Conservation (phyloP, 2,113 vertebrate genomes). For the Eira barbara region DNA sequence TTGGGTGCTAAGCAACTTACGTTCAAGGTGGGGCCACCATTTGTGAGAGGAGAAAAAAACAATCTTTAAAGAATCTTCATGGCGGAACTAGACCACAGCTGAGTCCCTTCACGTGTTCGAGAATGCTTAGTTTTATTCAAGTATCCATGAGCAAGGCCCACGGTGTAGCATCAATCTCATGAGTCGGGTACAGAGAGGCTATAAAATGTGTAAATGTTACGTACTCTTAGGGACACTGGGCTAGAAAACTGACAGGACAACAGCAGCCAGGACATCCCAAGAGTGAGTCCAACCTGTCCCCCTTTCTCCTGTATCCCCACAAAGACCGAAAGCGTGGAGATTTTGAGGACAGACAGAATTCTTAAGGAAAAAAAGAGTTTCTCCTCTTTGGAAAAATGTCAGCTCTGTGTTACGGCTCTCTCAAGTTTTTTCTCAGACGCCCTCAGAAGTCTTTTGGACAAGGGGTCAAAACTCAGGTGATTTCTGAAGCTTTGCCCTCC, state of each 20-base stretch:
- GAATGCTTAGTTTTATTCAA: not conserved
- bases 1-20: not conserved
- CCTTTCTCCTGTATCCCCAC: not conserved
- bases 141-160: not conserved
- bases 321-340: not conserved
- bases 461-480: not conserved
- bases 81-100: not conserved
- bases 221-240: not conserved
- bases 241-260: not conserved
- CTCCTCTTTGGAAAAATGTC: not conserved
- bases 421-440: not conserved
- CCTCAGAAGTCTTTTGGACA: not conserved
- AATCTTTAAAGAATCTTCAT: not conserved
- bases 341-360: conserved; percentile 4
- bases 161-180: not conserved
- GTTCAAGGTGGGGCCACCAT: not conserved
- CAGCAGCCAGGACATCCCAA: not conserved
- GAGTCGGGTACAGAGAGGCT: not conserved
- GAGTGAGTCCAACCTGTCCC: not conserved
- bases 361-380: not conserved
- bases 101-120: not conserved
- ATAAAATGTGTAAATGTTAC: not conserved
- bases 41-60: not conserved
- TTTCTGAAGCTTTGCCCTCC: not conserved
- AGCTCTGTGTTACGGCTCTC: not conserved